Base-by-base conservation (phyloP, 2,888 invertebrate species). In the Odontocerum albicorne region DNA sequence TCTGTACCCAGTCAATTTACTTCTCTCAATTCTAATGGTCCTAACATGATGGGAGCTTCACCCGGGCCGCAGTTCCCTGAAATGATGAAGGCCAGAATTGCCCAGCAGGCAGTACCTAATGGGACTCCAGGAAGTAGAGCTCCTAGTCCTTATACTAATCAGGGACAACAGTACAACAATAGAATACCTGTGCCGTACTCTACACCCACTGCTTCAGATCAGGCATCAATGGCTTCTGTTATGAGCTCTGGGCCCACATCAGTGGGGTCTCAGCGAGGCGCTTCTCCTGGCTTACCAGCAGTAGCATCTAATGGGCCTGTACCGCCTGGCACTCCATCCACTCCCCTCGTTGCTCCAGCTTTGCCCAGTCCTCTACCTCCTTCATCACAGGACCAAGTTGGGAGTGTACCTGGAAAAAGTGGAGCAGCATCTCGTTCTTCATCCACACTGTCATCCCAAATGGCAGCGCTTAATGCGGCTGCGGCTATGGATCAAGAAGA, bases 381-480 rank as follows among this genome's bases (percentile, higher is more conserved):
- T 13, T 77, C 80, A 17, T 70, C 78, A 43, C 61, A 63, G 59
- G 55, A 63, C 55, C 56, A 60, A 49, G 63, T 56, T 62, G 62
- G 62, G 57, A 61, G 46, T 22, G 53, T 57, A 31, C 61, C 59
- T 21, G 59, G 56, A 13, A 55, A 63, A 61, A 63, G 60, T 74
- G 75, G 66, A 75, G 80, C 57, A 77, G 75, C 44, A 72, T 75
- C 61, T 73, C 78, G 49, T 78, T 72, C 77, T n/a, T 78, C 81
- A 13, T 72, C 70, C 36, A 71, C 72, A 53, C 79, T 85, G 67
- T 85, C 87, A 15, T 85, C 87, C 7, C 86, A 87, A 68, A 85
- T 86, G 82, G 86, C 87, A 10, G 87, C 87, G 3, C 81, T 87
- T 47, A 84, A 82, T 63, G 86, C 86, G 3, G 85, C 87, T 3